A percentile compares a stretch with the other conserved stretches of the same genome.
These are phyloP conservation scores for Ptychodera flava DNA, from an alignment of 35 echinoderm and acorn worm genomes.

Conservation along the genomic window DNA sequence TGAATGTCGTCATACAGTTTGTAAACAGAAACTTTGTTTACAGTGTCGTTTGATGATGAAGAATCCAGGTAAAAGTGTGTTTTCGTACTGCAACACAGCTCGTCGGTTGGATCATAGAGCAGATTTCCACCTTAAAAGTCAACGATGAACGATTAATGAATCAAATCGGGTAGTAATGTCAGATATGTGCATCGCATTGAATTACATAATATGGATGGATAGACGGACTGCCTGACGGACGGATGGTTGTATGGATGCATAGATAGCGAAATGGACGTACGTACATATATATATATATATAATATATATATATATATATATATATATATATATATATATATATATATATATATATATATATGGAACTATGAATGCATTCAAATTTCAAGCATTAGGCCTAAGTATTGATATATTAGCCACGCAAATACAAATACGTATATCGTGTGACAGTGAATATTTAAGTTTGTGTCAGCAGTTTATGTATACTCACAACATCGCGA, in stretches of 20 bases:
- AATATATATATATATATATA: constrained; percentile 3
- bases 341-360: constrained; percentile 3
- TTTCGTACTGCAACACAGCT: background rate
- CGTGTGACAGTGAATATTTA: background rate
- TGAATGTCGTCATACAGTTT: background rate
- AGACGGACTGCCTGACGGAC: background rate
- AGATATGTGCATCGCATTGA: background rate
- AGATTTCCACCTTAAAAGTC: background rate
- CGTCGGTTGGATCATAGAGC: background rate
- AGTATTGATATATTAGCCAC: no score
- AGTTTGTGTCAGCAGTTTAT: background rate
- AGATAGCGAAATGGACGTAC: background rate
- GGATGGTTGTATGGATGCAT: background rate
- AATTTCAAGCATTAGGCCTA: no score
- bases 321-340: constrained; percentile 3
- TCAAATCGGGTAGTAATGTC: background rate
- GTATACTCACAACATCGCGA: background rate
- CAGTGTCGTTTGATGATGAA: background rate
- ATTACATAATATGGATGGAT: background rate
- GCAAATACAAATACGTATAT: background rate
- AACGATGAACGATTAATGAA: background rate
- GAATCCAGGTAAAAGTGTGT: background rate
- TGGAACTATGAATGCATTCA: no score
- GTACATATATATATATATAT: background rate
- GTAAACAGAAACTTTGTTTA: background rate